These are phyloP conservation scores for Paracentrotus lividus DNA, from an alignment of 53 echinoderm and acorn worm species.

Conservation along the genomic window DNA sequence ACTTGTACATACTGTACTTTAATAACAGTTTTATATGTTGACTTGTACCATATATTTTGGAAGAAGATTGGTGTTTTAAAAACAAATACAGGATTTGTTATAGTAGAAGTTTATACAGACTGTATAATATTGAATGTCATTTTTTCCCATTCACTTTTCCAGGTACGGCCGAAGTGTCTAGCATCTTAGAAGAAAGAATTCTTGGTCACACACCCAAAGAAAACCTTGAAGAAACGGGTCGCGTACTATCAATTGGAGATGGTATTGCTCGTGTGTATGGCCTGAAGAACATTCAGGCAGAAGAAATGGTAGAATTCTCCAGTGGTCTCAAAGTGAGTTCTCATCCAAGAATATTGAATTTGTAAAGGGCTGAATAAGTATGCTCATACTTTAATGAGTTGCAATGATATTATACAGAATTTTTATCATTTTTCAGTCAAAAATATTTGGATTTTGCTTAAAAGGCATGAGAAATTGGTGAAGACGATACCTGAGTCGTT, in stretches of 20 bases:
- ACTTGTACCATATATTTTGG: not conserved
- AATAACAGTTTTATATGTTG: not conserved
- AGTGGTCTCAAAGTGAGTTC: constrained; percentile 96
- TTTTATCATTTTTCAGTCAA: no score
- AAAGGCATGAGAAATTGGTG: no score
- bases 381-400: no score
- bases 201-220: constrained; percentile 95
- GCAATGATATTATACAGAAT: no score
- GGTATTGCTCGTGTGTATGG: constrained; percentile 99
- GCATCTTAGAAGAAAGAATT: constrained; percentile 96
- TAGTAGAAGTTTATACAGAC: no score
- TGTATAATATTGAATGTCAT: no score
- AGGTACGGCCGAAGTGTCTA: constrained; percentile 98
- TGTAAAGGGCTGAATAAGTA: not conserved
- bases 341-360: not conserved
- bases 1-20: not conserved
- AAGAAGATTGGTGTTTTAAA: not conserved
- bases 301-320: constrained; percentile 99
- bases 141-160: not conserved
- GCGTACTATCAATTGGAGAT: constrained; percentile 99
- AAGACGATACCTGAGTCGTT: no score
- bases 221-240: constrained; percentile 98
- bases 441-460: no score
- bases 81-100: no score
- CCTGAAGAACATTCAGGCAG: constrained; percentile 99